Conservation (phyloP, 2,797 vertebrate species). For the Pteropus rufus region DNA sequence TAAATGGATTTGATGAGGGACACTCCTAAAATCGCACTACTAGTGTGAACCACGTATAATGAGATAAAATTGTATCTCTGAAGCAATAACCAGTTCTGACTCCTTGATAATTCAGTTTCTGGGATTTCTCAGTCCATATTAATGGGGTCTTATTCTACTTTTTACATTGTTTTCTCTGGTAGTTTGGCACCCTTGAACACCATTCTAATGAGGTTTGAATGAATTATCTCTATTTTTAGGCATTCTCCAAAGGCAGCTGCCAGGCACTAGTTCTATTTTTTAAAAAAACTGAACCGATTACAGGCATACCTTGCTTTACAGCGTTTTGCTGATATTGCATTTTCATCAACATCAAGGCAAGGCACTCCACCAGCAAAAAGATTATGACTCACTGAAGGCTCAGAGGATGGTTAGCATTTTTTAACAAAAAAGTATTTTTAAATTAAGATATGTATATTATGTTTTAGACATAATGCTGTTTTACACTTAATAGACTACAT, state of each 20-base stretch:
- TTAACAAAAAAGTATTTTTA: not conserved
- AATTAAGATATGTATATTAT: not conserved
- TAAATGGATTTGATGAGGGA: not conserved
- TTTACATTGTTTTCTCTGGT: not conserved
- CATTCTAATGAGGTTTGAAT: conserved; percentile 35
- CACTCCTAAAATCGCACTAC: not conserved
- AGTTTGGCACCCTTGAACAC: not conserved
- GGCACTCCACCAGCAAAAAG: not conserved
- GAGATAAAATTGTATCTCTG: not conserved
- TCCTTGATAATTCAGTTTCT: not conserved
- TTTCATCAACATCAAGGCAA: not conserved
- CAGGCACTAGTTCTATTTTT: not conserved
- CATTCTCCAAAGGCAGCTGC: conserved; percentile 26
- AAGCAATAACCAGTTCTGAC: not conserved
- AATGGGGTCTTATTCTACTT: not conserved
- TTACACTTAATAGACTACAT: not conserved
- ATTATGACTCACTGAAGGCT: not conserved
- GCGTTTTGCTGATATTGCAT: not conserved
- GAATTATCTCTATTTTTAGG: conserved; percentile 48
- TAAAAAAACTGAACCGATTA: not conserved
- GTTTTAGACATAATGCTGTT: not conserved
- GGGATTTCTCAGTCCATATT: not conserved
- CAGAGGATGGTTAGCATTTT: not conserved
- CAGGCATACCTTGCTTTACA: not conserved
- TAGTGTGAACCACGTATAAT: not conserved